These are phyloP conservation scores for Lordiphosa clarofinis DNA, from an alignment of 1,140 invertebrate genomes.

Conservation along the genomic window DNA sequence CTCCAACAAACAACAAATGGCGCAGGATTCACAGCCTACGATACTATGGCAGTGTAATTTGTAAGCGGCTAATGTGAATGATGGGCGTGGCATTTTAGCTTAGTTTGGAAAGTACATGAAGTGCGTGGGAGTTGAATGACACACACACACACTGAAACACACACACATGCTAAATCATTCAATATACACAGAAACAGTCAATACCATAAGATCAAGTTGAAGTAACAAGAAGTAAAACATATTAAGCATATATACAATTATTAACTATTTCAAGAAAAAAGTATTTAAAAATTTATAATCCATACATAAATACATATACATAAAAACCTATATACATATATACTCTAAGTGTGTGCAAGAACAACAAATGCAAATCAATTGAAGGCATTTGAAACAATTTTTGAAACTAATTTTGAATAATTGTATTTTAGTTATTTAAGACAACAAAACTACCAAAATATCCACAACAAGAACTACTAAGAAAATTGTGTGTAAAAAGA, in stretches of 20 bases:
- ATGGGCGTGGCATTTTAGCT: constrained; percentile 62
- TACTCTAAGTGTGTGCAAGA: constrained; percentile 33
- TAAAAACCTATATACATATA: constrained; percentile 7
- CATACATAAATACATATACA: constrained; percentile 31
- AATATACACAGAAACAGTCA: constrained; percentile 25
- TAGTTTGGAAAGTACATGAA: constrained; percentile 52
- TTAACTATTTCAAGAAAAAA: constrained; percentile 68
- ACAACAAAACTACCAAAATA: constrained; percentile 61
- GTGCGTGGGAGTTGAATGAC: constrained; percentile 74
- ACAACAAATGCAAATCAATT: constrained; percentile 32
- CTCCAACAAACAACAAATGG: constrained; percentile 85
- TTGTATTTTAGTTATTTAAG: constrained; percentile 61
- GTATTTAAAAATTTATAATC: constrained; percentile 20
- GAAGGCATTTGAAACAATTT: constrained; percentile 32
- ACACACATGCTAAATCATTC: constrained; percentile 16
- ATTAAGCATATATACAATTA: constrained; percentile 48
- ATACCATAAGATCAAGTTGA: constrained; percentile 19
- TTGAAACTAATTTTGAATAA: constrained; percentile 59
- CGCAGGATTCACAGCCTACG: constrained; percentile 96
- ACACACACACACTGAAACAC: constrained; percentile 21
- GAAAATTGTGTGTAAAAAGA: constrained; percentile 28
- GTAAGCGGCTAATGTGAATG: constrained; percentile 81
- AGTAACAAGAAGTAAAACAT: constrained; percentile 21
- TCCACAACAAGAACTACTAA: constrained; percentile 28
- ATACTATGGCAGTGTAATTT: constrained; percentile 98